Conservation (phyloP, 2,888 invertebrate species). For the Spisula subtruncata region DNA sequence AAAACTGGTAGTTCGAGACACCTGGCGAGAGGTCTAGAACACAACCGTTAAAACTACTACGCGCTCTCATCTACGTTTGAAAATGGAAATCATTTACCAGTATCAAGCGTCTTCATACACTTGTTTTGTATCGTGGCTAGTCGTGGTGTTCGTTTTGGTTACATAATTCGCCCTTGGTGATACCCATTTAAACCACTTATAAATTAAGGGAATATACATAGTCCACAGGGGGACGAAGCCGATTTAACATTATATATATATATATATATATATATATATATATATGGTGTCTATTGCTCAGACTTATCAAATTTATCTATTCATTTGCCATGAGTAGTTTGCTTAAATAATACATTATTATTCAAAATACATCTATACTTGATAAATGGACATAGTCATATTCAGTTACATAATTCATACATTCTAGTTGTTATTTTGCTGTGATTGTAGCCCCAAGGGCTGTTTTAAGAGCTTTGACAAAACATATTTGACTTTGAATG, state of each 20-base stretch:
- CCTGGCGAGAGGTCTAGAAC: no score
- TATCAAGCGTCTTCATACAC: neutral
- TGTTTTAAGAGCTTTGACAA: neutral
- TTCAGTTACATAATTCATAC: neutral
- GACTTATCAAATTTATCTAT: neutral
- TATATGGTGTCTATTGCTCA: neutral
- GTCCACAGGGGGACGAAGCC: neutral
- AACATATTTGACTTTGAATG: neutral
- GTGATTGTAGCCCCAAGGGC: neutral
- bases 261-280: no score
- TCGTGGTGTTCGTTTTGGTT: neutral
- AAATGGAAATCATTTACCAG: no score
- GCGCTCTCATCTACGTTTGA: no score
- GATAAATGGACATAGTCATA: neutral
- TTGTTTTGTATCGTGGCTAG: neutral
- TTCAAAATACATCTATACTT: neutral
- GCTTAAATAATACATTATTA: neutral
- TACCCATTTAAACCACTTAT: neutral
- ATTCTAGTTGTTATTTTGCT: neutral
- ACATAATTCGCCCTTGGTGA: neutral
- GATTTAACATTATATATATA: neutral
- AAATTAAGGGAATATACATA: neutral
- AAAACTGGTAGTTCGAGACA: no score
- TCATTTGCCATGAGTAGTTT: neutral
- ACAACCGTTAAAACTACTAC: no score